Base-by-base conservation (phyloP, 2,797 vertebrate genomes). In the Hemibagrus guttatus region DNA sequence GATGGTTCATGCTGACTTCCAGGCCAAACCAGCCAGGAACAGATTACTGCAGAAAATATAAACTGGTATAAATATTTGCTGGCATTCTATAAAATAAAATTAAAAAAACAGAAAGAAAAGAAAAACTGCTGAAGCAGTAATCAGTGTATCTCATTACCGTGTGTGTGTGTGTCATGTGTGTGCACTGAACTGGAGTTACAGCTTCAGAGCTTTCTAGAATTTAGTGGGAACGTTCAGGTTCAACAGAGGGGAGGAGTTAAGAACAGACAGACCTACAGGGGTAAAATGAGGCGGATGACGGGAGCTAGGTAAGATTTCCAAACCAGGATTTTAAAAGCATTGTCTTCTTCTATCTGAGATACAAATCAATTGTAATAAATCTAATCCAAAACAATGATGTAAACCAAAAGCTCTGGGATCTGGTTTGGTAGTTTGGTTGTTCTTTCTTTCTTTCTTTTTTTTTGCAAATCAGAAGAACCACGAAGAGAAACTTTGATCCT, bases 161-260 rank as follows among this genome's bases (percentile, higher is more conserved):
- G 69, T 76, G 63, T 71, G 72, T 52, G 64, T 83, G 46, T 49
- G 46, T 39, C 35, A 39, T 49, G 46, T 56, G 12, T 28, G 14
- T 28, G 31, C 42, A 84, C 84, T 81, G 31, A 26, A 84, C 84
- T 81, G 81, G 78, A 28, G 52, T n/a, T 88, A 87, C 87, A 79
- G 90, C 75, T 88, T 89, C 84, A 63, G 56, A 16, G 49, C n/a
- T 54, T 84, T 86, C 84, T 82, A 66, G 14, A 42, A 21, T 31
- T 66, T 35, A 86, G 74, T 66, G 56, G 17, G 64, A 82, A 71
- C 7, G 7, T 83, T 80, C 68, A 7, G 54, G 83, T 86, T 86
- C 71, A 71, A 79, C 19, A 12, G 28, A 71, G 59, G 56, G 75
- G 81, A 75, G 74, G 83, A 58, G 61, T 21, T 63, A 52, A 76